These are phyloP conservation scores for Gymnothorax reevesii DNA, from an alignment of 2,797 vertebrate species.

Conservation along the genomic window DNA sequence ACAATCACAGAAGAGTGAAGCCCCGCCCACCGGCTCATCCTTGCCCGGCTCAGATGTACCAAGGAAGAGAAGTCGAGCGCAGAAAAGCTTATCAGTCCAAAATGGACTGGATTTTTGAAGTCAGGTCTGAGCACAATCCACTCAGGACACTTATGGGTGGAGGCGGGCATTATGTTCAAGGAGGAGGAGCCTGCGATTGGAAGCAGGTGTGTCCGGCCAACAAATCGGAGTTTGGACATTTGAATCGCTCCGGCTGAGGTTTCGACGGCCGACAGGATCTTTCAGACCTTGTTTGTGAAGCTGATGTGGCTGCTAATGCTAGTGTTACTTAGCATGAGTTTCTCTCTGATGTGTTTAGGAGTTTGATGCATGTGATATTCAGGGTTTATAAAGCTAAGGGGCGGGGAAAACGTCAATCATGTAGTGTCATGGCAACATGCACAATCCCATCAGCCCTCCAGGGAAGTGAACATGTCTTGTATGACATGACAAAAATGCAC, in stretches of 20 bases:
- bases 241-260: conserved; percentile 12
- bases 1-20: no score
- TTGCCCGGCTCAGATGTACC: no score
- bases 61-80: no score
- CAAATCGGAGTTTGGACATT: conserved; percentile 29
- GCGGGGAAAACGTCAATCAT: conserved; percentile 46
- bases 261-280: conserved; percentile 14
- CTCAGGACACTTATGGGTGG: conserved; percentile 60
- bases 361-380: conserved; percentile 38
- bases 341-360: conserved; percentile 51
- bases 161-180: conserved; percentile 38
- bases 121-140: conserved; percentile 40
- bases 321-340: conserved; percentile 80
- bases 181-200: conserved; percentile 23
- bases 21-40: no score
- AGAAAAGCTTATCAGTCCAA: no score
- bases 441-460: not conserved
- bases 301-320: conserved; percentile 72
- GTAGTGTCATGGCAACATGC: not conserved
- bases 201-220: conserved; percentile 21
- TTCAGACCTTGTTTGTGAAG: conserved; percentile 40
- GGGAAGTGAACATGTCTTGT: not conserved
- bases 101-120: no score
- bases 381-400: not conserved
- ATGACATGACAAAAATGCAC: not conserved